Evolutionary conservation across 2,113 vertebrate species (phyloP), one percentile per base, ranked within the genome.

Genomic region (Myotis brandtii): DNA sequence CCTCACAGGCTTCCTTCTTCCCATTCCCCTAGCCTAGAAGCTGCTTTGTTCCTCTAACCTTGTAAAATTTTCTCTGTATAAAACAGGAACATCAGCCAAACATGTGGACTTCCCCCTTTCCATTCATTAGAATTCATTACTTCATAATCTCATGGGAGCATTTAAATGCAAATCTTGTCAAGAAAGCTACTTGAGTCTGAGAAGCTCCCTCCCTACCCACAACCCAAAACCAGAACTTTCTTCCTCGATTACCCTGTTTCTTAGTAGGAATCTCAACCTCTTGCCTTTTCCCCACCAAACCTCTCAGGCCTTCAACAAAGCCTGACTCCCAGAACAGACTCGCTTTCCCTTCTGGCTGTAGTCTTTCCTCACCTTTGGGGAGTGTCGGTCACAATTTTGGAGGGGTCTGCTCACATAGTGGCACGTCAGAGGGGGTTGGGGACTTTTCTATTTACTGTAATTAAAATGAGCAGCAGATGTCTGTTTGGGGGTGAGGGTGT

Each of bases 21-120:
- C 69, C 64, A 40, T 56, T 69, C 66, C 40, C 52, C 30, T 62
- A 64, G 46, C 52, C 30, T 62, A 64, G 46, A 67, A 82, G 59
- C 25, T 2, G 17, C 89, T 96, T 97, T 89, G 96, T 94, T 86
- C 91, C 89, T 88, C 69, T 62, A 62, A 64, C 62, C 92, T 95
- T 82, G 83, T 97, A 94, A 88, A 96, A 86, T 91, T 91, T 96
- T 96, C 76, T 95, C 91, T 91, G 56, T 84, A 40, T 95, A 95
- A 97, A 98, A 96, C 84, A 82, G 96, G 79, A 97, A 95, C 85
- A 95, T 93, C 93, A 89, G 95, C 94, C 95, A 96, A 96, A 97
- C 95, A 80, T 93, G 97, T 93, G 92, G 96, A 95, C 94, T 93
- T 96, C 95, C 95, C 90, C 86, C 40, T 93, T 95, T 62, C 86